These are phyloP conservation scores for Drosophila anomelani DNA, from an alignment of 2,888 invertebrate species.

Conservation along the genomic window DNA sequence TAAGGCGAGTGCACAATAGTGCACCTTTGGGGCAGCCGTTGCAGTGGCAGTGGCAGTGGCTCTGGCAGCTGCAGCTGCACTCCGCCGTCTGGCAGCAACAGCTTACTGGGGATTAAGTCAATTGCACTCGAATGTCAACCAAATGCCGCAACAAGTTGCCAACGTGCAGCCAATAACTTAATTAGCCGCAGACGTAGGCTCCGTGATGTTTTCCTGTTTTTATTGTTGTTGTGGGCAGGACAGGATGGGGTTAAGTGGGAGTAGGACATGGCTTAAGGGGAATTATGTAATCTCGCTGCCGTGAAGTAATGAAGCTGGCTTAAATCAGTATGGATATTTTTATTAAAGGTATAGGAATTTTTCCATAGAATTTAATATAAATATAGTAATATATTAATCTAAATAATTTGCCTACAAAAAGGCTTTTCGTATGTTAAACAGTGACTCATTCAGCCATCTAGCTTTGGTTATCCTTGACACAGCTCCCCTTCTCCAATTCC, in stretches of 20 bases:
- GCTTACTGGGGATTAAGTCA: conserved; percentile 76
- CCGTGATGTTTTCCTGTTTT: conserved; percentile 24
- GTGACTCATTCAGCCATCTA: background rate
- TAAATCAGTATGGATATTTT: background rate
- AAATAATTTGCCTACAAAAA: background rate
- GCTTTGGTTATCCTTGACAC: conserved; percentile 8
- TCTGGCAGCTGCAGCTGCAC: conserved; percentile 39
- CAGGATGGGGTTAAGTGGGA: conserved; percentile 41
- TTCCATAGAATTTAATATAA: background rate
- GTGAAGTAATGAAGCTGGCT: conserved; percentile 1
- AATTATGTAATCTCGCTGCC: conserved; percentile 20
- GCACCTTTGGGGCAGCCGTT: conserved; percentile 51
- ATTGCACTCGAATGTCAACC: conserved; percentile 78
- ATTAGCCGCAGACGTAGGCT: conserved; percentile 64
- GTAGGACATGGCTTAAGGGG: conserved; percentile 35
- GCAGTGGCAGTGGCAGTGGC: conserved; percentile 25
- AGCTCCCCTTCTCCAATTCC: conserved; percentile 2
- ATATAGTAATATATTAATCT: background rate
- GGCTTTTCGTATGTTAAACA: background rate
- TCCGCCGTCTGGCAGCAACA: conserved; percentile 32
- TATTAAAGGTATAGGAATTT: background rate
- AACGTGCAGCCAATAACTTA: conserved; percentile 73
- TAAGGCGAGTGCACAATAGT: conserved; percentile 77
- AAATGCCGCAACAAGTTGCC: conserved; percentile 72
- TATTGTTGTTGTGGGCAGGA: conserved; percentile 33